A percentile compares a stretch with the other conserved stretches of the same genome.
These are phyloP conservation scores for Criorhina ranunculi DNA, from an alignment of 2,888 invertebrate species.

Conservation along the genomic window DNA sequence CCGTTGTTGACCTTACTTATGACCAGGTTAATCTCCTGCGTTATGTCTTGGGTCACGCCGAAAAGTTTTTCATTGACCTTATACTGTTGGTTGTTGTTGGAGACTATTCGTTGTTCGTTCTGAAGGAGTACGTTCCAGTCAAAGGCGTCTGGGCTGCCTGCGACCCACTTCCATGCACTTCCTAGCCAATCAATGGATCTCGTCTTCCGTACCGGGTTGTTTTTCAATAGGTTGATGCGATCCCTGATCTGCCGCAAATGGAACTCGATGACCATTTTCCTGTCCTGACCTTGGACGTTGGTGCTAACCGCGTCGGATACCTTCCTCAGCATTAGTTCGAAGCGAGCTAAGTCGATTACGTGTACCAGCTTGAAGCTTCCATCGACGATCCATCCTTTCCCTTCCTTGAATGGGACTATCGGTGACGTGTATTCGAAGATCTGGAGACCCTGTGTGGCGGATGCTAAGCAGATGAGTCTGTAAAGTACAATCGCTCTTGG, in stretches of 20 bases:
- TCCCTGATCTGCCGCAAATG: background rate
- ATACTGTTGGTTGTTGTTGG: background rate
- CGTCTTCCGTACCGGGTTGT: conserved; percentile 1
- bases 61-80: background rate
- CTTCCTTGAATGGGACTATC: too few relatives aligned
- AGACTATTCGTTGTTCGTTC: background rate
- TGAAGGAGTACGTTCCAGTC: too few relatives aligned
- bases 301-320: too few relatives aligned
- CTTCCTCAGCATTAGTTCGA: too few relatives aligned
- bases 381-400: too few relatives aligned
- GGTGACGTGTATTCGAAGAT: too few relatives aligned
- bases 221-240: background rate
- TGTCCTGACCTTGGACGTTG: too few relatives aligned
- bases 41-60: background rate
- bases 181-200: conserved; percentile 11
- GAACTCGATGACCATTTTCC: background rate
- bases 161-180: conserved; percentile 7
- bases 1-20: background rate
- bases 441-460: too few relatives aligned
- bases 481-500: too few relatives aligned
- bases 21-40: background rate
- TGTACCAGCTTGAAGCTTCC: too few relatives aligned
- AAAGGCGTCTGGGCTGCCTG: background rate
- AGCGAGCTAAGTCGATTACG: too few relatives aligned
- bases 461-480: too few relatives aligned